Evolutionary conservation across 2,797 vertebrate genomes (phyloP).

Genomic region (Neosilurus mollespiculum): DNA sequence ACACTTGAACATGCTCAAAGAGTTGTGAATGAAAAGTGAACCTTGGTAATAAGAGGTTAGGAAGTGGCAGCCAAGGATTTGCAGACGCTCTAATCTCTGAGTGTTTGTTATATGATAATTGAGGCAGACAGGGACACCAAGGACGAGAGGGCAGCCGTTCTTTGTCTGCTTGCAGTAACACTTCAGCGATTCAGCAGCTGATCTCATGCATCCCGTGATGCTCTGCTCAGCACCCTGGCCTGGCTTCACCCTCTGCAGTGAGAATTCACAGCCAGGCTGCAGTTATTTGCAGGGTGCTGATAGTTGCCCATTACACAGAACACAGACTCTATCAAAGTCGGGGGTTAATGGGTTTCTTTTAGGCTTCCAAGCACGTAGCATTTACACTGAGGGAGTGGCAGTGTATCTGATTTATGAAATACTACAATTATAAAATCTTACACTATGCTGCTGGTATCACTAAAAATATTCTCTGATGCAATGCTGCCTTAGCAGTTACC

Average conservation of each 20-base stretch:
- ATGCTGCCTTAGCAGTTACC: not conserved
- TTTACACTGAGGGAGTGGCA: not conserved
- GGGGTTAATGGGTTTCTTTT: constrained; percentile 16
- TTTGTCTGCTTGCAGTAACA: constrained; percentile 18
- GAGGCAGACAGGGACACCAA: not conserved
- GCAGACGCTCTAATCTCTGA: not conserved
- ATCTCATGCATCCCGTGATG: constrained; percentile 17
- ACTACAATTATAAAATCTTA: not conserved
- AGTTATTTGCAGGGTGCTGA: constrained; percentile 45
- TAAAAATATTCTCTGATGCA: not conserved
- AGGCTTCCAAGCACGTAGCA: not conserved
- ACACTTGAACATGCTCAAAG: not conserved
- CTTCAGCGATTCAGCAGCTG: constrained; percentile 36
- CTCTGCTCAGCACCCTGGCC: constrained; percentile 7
- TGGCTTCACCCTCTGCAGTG: constrained; percentile 37
- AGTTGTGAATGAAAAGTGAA: constrained; percentile 7
- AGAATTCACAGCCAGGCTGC: constrained; percentile 43
- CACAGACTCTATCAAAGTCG: not conserved
- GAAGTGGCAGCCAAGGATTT: not conserved
- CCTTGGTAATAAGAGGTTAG: not conserved
- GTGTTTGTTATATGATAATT: constrained; percentile 11
- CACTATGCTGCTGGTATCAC: no score
- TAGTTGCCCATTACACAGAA: constrained; percentile 20
- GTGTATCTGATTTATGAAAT: not conserved
- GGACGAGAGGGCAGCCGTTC: not conserved